Evolutionary conservation across 2,113 vertebrate species (phyloP), one percentile per base, ranked within the genome.

Genomic region (Echinops telfairi): DNA sequence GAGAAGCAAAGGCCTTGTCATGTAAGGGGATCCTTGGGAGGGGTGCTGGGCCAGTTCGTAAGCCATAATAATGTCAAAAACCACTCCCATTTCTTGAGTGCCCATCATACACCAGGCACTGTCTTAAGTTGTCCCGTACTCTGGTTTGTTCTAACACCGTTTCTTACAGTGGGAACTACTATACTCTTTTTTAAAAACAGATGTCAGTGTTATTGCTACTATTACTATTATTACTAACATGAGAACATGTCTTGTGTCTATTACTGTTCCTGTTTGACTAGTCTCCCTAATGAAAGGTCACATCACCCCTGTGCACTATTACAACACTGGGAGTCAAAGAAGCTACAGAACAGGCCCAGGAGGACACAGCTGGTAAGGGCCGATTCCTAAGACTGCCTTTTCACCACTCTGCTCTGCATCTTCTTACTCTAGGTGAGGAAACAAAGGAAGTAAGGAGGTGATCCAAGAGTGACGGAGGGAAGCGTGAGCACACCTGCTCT

Each of bases 51-150:
- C 20, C 43, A 23, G 43, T 89, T 47, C 83, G 31, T 91, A 90
- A 95, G 78, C 84, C 57, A 19, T 40, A 62, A 60, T 47, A 92
- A 88, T 27, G n/a, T 47, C 20, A 90, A 95, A 88, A 88, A 68
- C 16, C 62, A 60, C 43, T 82, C 17, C 31, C 43, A 58, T 38
- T 91, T 91, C 83, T 60, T 60, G 14, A 88, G 76, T 92, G 81
- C 25, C 40, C 66, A 80, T 25, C 79, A 14, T 62, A 70, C 82
- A 76, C 60, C 57, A 83, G 83, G n/a, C 15, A 40, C 62, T 90
- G 19, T 3, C 66, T 33, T 1, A 73, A 53, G 58, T 25, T 78
- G n/a, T 75, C 60, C 83, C 7, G 77, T 12, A 75, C 29, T 90
- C 17, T 89, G 29, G 70, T 91, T 95, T 83, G 83, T 86, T 57